Conservation (phyloP, 2,113 vertebrate species). For the Oncorhynchus kisutch region DNA sequence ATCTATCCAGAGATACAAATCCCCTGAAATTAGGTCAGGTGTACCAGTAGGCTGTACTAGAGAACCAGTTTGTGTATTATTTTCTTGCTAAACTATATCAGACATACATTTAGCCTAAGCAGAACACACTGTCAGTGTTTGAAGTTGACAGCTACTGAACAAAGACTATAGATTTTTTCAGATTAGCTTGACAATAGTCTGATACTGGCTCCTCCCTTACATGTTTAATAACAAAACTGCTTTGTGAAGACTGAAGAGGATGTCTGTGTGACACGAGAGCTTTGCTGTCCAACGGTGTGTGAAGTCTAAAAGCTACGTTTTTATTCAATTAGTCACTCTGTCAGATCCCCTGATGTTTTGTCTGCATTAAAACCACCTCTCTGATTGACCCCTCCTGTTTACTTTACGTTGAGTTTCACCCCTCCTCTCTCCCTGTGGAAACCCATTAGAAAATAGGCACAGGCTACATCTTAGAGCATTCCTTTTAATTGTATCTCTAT, state of each 20-base stretch:
- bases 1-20: too few relatives aligned
- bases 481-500: too few relatives aligned
- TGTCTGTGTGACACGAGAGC: constrained; percentile 10
- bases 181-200: constrained; percentile 6
- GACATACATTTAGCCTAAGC: too few relatives aligned
- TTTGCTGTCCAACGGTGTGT: not conserved
- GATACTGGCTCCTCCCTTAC: constrained; percentile 9
- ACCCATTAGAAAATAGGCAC: too few relatives aligned
- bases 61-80: not conserved
- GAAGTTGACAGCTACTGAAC: not conserved
- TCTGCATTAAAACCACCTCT: constrained; percentile 26
- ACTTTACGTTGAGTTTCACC: not conserved
- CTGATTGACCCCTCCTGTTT: constrained; percentile 43
- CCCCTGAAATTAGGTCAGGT: too few relatives aligned
- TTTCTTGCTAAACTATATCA: not conserved
- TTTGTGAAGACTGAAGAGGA: not conserved
- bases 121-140: not conserved
- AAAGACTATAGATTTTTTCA: not conserved
- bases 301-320: not conserved
- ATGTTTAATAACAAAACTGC: constrained; percentile 1
- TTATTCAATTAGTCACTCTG: not conserved
- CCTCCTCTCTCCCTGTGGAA: not conserved
- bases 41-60: not conserved
- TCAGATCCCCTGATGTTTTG: not conserved
- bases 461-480: too few relatives aligned